These are phyloP conservation scores for Lasioglossum marginatum DNA, from an alignment of 2,888 invertebrate genomes.

Conservation along the genomic window DNA sequence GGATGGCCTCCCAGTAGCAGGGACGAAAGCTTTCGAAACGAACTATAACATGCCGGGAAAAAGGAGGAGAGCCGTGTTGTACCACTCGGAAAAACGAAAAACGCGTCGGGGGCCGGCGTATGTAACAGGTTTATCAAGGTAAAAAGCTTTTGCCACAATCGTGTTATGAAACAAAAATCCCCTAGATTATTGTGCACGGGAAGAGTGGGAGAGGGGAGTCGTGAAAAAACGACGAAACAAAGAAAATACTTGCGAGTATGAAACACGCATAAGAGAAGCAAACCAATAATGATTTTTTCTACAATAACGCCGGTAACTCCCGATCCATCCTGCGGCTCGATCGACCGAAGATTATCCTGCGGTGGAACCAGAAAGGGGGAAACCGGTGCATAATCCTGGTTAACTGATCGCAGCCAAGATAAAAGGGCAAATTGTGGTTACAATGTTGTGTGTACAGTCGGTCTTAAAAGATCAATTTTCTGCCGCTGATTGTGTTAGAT, in stretches of 20 bases:
- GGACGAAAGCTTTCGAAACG: slow-evolving; percentile 1
- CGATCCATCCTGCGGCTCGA: slow-evolving; percentile 26
- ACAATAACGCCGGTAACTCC: slow-evolving; percentile 39
- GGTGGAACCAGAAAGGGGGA: slow-evolving; percentile 55
- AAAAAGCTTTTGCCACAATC: slow-evolving; percentile 50
- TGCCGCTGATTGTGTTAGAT: slow-evolving; percentile 16
- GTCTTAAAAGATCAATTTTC: slow-evolving; percentile 45
- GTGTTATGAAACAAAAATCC: slow-evolving; percentile 43
- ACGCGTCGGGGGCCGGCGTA: slow-evolving; percentile 14
- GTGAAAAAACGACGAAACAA: slow-evolving; percentile 22
- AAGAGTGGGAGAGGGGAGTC: background rate
- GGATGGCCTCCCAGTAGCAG: background rate
- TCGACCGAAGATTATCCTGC: slow-evolving; percentile 45
- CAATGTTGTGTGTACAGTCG: slow-evolving; percentile 79
- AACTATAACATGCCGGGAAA: background rate
- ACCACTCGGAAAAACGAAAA: slow-evolving; percentile 20
- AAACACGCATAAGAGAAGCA: slow-evolving; percentile 33
- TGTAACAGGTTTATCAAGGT: slow-evolving; percentile 48
- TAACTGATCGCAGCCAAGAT: slow-evolving; percentile 51
- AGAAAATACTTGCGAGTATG: slow-evolving; percentile 30
- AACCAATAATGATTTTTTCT: slow-evolving; percentile 37
- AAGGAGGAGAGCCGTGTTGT: background rate
- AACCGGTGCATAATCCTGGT: slow-evolving; percentile 52
- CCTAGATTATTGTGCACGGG: slow-evolving; percentile 37
- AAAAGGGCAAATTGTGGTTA: slow-evolving; percentile 77